Conservation (phyloP, 1,140 invertebrate genomes). For the Pentalonia nigronervosa region DNA sequence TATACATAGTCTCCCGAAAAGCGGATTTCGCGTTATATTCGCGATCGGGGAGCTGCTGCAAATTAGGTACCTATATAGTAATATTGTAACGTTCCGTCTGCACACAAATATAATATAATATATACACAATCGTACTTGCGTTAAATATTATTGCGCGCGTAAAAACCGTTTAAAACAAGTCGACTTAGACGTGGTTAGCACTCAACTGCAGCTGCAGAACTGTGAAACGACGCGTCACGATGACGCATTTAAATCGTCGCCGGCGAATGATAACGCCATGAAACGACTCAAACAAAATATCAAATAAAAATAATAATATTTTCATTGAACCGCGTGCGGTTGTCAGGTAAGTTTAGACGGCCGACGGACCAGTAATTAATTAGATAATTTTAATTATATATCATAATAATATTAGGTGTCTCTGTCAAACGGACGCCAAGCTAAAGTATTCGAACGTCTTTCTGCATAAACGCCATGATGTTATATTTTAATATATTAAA, state of each 20-base stretch:
- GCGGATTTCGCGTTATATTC: too few species aligned
- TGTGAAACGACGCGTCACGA: not conserved
- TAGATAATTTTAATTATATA: not conserved
- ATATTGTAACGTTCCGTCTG: not conserved
- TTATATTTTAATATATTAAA: too few species aligned
- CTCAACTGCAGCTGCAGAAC: too few species aligned
- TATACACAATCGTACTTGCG: too few species aligned
- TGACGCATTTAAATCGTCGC: not conserved
- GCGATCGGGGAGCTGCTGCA: too few species aligned
- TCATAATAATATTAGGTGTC: not conserved
- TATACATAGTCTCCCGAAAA: too few species aligned
- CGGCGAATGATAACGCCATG: not conserved
- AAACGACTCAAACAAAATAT: not conserved
- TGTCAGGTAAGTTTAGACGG: not conserved
- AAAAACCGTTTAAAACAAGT: not conserved
- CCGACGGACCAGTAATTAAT: not conserved
- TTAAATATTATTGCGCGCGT: not conserved
- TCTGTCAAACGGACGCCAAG: not conserved
- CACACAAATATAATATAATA: too few species aligned
- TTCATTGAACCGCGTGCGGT: not conserved
- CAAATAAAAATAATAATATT: too few species aligned
- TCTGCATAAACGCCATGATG: too few species aligned
- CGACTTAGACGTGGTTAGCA: too few species aligned
- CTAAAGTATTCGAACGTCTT: too few species aligned
- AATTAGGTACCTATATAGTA: too few species aligned